Evolutionary conservation across 2,113 vertebrate genomes (phyloP).

Genomic region (Stictonetta naevosa): DNA sequence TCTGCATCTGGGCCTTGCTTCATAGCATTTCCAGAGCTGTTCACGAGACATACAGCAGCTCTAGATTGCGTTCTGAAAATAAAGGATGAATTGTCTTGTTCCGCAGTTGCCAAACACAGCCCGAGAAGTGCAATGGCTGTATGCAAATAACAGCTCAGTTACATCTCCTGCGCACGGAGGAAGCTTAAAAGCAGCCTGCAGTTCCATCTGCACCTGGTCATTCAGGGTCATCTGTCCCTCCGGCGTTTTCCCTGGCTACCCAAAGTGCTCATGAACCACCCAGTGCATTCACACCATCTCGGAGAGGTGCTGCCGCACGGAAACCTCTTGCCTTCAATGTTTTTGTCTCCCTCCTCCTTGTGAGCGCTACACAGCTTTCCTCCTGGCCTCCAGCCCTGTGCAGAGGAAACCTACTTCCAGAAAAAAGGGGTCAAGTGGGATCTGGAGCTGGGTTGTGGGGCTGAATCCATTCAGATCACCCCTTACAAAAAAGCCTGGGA

Average conservation of each 20-base stretch:
- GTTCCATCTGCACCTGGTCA: neutral
- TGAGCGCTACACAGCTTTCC: neutral
- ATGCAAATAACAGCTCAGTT: neutral
- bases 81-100: neutral
- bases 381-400: neutral
- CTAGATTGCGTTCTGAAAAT: neutral
- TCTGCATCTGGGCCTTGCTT: neutral
- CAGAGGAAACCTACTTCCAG: neutral
- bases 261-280: neutral
- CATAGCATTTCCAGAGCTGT: neutral
- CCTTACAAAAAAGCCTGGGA: neutral
- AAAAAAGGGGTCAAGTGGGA: neutral
- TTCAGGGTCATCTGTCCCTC: neutral
- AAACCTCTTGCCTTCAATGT: neutral
- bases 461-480: neutral
- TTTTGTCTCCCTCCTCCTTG: neutral
- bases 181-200: neutral
- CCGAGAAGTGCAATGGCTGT: fast-evolving
- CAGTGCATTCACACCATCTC: neutral
- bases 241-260: neutral
- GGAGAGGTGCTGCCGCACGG: neutral
- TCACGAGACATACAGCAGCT: neutral
- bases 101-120: neutral
- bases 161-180: neutral
- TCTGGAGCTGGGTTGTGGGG: no score